Evolutionary conservation across 2,797 vertebrate species (phyloP), one percentile per base, ranked within the genome.

Genomic region (Coranthus polyacanthus): DNA sequence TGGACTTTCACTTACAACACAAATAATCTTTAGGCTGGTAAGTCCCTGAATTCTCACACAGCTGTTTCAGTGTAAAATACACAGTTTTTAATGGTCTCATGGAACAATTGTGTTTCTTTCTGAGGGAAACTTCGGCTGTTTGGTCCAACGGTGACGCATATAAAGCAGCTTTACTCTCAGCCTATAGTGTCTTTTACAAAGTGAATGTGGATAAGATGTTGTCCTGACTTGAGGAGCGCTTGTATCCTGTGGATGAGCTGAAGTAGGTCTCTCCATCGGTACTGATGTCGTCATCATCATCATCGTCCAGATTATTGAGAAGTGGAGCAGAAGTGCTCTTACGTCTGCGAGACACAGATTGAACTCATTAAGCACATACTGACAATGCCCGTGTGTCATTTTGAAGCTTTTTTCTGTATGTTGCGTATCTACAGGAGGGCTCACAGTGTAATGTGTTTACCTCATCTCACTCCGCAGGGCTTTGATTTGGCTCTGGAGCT

Each of bases 401-500:
- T 63, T 15, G 18, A 64, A 52, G 36, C 8, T 12, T 6, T 11
- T n/a, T 12, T 46, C 11, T 20, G 11, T 47, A 8, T 34, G 7
- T 21, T 37, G 15, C 2, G 3, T 11, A 70, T 15, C 12, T 18
- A 8, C 51, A 24, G 47, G 11, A 24, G 39, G 18, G 12, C 5
- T 3, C 1, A 4, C 8, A 12, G 13, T 32, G 16, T 15, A 6
- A 7, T 24, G 21, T 1, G 7, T 57, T 21, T 75, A 99, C 98
- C 97, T 96, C 38, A 98, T 91, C 68, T 97, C 95, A 55, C 88
- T 97, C 52, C 93, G 95, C 79, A 96, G 83, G 44, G 93, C 46
- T 26, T 92, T 97, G 75, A 99, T 94, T 80, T 99, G 97, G 42
- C 93, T 94, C 91, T 97, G 96, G 38, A 99, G 92, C 69, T 98